Base-by-base conservation (phyloP, 2,113 vertebrate species). In the Mandrillus leucophaeus region DNA sequence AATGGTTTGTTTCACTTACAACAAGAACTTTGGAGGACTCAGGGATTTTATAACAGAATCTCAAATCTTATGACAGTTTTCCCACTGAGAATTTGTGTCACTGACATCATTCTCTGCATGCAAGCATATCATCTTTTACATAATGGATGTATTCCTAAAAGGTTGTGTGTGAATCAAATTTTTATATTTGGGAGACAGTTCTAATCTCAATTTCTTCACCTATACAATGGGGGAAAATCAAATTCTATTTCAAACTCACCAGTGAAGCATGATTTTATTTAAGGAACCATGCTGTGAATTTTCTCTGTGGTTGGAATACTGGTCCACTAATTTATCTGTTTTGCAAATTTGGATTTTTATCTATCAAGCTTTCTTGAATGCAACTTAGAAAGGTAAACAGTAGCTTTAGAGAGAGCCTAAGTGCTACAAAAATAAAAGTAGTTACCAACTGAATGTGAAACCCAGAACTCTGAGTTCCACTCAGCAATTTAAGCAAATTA, bases 401-500 rank as follows among this genome's bases (percentile, higher is more conserved):
- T 75, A 82, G 88, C 35, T 88, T 73, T 86, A 30, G 22, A 96
- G 50, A 94, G 5, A 64, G 2, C 64, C 61, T 80, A 95, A 92
- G 68, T 64, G 52, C 48, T 8, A 76, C 52, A 59, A 73, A 96
- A 88, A 82, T 78, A 66, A 84, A 95, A 92, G 64, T 25, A 32
- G 32, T 93, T 83, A 89, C 40, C 68, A 80, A 23, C 57, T 48
- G 64, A 97, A 79, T 57, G n/a, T 48, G 52, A 94, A 96, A 88
- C 84, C 66, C 59, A 48, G 61, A 97, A 82, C 48, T 66, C 38
- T 27, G 92, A 83, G 55, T 57, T 83, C 59, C 32, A 59, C 7
- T 35, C 38, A 81, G 86, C 90, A 90, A 92, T 97, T 95, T 70
- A 96, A 98, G 90, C 38, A 97, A 98, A 97, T 97, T 91, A 57